Evolutionary conservation across 2,888 invertebrate genomes (phyloP), one percentile per base, ranked within the genome.

Genomic region (Choreutis nemorana): DNA sequence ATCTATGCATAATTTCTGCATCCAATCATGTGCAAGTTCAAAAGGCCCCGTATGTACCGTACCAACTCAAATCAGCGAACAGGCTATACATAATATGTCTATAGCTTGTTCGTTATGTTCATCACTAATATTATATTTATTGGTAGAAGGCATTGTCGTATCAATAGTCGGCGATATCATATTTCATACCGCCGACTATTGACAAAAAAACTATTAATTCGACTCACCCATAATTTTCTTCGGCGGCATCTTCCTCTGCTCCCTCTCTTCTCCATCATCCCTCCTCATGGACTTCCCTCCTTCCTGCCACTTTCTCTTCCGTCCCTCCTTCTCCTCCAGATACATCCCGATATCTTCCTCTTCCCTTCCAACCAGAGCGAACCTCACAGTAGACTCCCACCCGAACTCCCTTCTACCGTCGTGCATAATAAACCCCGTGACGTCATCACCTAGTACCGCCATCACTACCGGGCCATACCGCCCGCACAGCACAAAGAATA

Each of bases 191-290:
- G n/a, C n/a, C n/a, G n/a, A n/a, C n/a, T n/a, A n/a, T n/a, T 33
- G 41, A 46, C 13, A 7, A 23, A 34, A 33, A 30, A 10, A 30
- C 23, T 14, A 24, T 27, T n/a, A 11, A n/a, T n/a, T n/a, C n/a
- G 9, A 67, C 77, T 66, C 36, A 78, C 77, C 71, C 62, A 77
- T 67, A 45, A 68, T 38, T 37, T 78, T 78, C 57, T 77, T 77
- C 1, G 73, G 75, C 40, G 73, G 75, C 48, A 66, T 38, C 37
- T 61, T 73, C 55, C 70, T 54, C 50, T 64, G 70, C 35, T 75
- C 73, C 41, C 55, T 65, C 32, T 77, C 75, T 7, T 72, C 73
- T 1, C 48, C 49, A 9, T 61, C 72, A 20, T 70, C 72, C 38
- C 67, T 40, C 37, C 68, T 39, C 61, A 63, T 61, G 58, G 53